Evolutionary conservation across 2,113 vertebrate genomes (phyloP).

Genomic region (Rhinogobius similis): DNA sequence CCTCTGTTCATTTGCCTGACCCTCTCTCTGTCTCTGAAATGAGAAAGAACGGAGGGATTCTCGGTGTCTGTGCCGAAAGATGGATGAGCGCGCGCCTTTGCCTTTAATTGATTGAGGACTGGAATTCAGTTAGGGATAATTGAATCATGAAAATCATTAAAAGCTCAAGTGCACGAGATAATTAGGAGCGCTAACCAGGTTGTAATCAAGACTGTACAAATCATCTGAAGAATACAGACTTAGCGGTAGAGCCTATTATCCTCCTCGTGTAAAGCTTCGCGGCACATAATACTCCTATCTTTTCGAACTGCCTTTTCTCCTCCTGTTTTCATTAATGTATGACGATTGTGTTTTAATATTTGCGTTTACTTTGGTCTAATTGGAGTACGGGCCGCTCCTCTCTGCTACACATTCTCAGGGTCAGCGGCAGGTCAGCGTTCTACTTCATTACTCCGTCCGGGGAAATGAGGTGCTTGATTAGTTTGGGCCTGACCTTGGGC

Average conservation of each 20-base stretch:
- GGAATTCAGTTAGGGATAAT: conserved; percentile 74
- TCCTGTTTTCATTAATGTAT: conserved; percentile 52
- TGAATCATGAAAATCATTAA: conserved; percentile 75
- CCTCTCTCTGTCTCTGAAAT: conserved; percentile 59
- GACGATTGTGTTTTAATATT: conserved; percentile 43
- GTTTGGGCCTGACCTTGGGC: conserved; percentile 68
- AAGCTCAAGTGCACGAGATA: conserved; percentile 71
- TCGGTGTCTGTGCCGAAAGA: conserved; percentile 71
- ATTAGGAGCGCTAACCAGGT: conserved; percentile 65
- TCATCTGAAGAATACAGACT: conserved; percentile 28
- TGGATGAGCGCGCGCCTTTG: conserved; percentile 64
- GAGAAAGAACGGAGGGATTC: conserved; percentile 73
- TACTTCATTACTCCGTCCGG: conserved; percentile 67
- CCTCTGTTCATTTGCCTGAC: conserved; percentile 66
- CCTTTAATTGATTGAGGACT: conserved; percentile 78
- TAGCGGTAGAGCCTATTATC: conserved; percentile 47
- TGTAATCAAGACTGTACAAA: conserved; percentile 61
- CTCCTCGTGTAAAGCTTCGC: conserved; percentile 19
- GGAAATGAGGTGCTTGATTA: conserved; percentile 67
- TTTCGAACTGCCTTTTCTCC: conserved; percentile 36
- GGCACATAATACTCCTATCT: conserved; percentile 14
- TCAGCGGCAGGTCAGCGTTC: conserved; percentile 56
- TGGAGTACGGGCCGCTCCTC: conserved; percentile 52
- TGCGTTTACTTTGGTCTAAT: conserved; percentile 55
- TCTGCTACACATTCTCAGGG: conserved; percentile 50